Percentiles rank a stretch among this genome's conserved stretches.
These are phyloP conservation scores for Philonicus albiceps DNA, from an alignment of 2,888 invertebrate genomes.

Conservation along the genomic window DNA sequence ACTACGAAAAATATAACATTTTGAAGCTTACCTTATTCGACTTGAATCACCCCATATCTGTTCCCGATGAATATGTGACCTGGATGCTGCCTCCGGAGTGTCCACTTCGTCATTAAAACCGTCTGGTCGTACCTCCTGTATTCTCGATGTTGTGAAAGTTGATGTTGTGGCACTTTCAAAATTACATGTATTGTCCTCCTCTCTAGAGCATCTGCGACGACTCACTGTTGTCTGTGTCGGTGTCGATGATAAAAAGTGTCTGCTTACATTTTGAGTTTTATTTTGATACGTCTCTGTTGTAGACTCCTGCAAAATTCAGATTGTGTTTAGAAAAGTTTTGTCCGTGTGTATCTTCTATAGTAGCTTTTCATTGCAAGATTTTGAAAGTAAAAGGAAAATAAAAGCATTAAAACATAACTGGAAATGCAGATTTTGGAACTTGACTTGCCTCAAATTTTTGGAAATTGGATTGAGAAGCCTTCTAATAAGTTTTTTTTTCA, in stretches of 20 bases:
- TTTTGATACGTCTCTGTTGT: conserved; percentile 15
- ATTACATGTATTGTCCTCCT: conserved; percentile 55
- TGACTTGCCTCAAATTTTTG: no score
- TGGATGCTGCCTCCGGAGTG: neutral
- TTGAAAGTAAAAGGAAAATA: neutral
- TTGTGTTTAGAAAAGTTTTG: neutral
- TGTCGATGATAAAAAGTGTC: conserved; percentile 44
- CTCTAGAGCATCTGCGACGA: conserved; percentile 51
- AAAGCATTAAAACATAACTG: neutral
- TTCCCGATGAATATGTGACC: conserved; percentile 1
- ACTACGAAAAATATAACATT: neutral
- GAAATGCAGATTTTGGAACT: no score
- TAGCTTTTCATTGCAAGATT: no score
- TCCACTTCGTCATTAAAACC: neutral
- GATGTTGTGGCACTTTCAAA: conserved; percentile 46
- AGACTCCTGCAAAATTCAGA: conserved; percentile 2
- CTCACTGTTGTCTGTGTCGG: conserved; percentile 44
- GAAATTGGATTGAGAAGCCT: no score
- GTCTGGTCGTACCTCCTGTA: neutral
- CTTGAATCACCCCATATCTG: conserved; percentile 53
- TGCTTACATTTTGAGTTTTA: conserved; percentile 17
- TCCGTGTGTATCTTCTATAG: neutral
- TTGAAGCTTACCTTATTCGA: conserved; percentile 8
- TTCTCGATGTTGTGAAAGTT: conserved; percentile 26
- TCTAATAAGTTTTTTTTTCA: no score